These are phyloP conservation scores for Macropis europaea DNA, from an alignment of 2,888 invertebrate genomes.

Conservation along the genomic window DNA sequence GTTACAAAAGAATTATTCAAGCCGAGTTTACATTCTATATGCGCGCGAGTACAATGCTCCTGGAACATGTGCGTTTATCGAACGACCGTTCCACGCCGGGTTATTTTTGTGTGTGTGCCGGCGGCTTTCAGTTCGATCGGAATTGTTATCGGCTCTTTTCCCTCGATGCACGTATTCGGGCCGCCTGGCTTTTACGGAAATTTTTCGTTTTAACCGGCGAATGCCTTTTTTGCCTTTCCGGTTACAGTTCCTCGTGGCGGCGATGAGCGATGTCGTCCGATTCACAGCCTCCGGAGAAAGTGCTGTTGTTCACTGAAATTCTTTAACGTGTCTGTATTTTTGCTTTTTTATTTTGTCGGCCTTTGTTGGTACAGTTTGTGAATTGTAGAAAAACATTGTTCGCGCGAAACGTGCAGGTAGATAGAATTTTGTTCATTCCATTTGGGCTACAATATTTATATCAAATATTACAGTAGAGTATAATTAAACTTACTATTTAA, in stretches of 20 bases:
- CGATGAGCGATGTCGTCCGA: neutral
- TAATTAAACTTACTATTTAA: too few relatives aligned
- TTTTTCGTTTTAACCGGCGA: slow-evolving; percentile 16
- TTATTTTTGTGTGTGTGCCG: slow-evolving; percentile 40
- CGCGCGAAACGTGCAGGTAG: too few relatives aligned
- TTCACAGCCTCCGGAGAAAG: neutral
- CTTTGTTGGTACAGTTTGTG: too few relatives aligned
- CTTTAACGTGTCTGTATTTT: too few relatives aligned
- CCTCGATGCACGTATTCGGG: neutral
- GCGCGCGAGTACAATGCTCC: slow-evolving; percentile 46
- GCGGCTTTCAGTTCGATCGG: slow-evolving; percentile 48
- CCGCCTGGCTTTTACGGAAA: slow-evolving; percentile 13
- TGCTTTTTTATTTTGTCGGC: too few relatives aligned
- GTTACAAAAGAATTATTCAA: slow-evolving; percentile 49
- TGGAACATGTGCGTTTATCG: slow-evolving; percentile 52
- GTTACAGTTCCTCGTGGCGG: slow-evolving; percentile 7
- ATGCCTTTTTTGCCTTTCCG: neutral
- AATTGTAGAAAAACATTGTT: too few relatives aligned
- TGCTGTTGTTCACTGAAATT: neutral
- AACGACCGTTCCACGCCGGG: slow-evolving; percentile 23
- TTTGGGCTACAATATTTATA: too few relatives aligned
- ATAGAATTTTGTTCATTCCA: too few relatives aligned
- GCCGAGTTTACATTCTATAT: slow-evolving; percentile 38
- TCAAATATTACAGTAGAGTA: too few relatives aligned
- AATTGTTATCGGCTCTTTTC: slow-evolving; percentile 48